phyloP scores from a whole-genome alignment of 2,797 vertebrate genomes.

The Tapera naevia region DNA sequence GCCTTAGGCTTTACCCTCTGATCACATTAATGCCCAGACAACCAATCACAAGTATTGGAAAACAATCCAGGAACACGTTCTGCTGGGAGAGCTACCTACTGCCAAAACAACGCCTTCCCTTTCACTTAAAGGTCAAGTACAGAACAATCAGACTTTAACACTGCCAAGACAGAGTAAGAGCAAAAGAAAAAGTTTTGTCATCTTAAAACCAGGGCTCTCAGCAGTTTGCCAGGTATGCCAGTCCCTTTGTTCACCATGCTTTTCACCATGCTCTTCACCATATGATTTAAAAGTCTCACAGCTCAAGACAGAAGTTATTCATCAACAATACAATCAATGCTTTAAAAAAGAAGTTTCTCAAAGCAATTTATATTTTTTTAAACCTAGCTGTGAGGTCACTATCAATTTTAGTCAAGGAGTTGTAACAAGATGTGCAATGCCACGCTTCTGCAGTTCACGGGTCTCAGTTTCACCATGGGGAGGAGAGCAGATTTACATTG shows the following conservation, averaged over 20 bases:
- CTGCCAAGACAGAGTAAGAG: background rate
- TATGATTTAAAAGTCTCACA: background rate
- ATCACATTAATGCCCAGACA: background rate
- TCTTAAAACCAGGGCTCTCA: background rate
- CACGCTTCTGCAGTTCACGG: background rate
- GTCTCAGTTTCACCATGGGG: background rate
- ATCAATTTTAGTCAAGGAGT: conserved; percentile 20
- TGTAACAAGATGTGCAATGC: background rate
- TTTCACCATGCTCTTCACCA: background rate
- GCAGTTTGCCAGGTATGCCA: background rate
- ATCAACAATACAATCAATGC: background rate
- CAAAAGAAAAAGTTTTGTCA: conserved; percentile 5
- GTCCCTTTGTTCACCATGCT: background rate
- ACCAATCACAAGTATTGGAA: background rate
- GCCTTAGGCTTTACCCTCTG: background rate
- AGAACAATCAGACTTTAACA: background rate
- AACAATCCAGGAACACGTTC: background rate
- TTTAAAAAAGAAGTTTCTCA: background rate
- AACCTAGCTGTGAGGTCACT: background rate
- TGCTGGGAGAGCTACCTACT: background rate
- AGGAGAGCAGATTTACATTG: background rate
- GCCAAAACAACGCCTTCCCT: background rate
- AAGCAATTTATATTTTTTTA: background rate
- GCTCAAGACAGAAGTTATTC: conserved; percentile 9
- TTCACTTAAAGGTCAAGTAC: background rate